phyloP scores from a whole-genome alignment of 1,140 invertebrate species.

The Apocrypta bakeri region DNA sequence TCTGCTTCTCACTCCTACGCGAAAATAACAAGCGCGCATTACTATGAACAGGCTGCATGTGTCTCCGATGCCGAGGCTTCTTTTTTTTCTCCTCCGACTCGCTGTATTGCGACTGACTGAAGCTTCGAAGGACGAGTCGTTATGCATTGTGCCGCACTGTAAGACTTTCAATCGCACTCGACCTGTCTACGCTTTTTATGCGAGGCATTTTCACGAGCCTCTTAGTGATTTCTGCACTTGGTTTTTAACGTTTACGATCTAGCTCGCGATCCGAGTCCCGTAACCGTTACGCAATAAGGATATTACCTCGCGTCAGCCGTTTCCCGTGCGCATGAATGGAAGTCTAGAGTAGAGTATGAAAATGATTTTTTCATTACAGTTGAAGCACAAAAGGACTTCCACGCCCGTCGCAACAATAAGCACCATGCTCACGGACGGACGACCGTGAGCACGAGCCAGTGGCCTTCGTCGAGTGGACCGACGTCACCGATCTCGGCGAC shows the following conservation, averaged over 20 bases:
- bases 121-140: neutral
- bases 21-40: slow-evolving; percentile 1
- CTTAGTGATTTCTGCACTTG: neutral
- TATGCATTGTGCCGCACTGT: neutral
- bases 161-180: neutral
- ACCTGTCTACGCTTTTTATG: neutral
- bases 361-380: slow-evolving; percentile 74
- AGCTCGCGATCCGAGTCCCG: too few species aligned
- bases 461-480: neutral
- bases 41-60: too few species aligned
- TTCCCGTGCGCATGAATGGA: neutral
- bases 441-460: neutral
- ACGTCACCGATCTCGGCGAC: slow-evolving; percentile 56
- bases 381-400: slow-evolving; percentile 91
- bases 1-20: neutral
- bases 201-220: too few species aligned
- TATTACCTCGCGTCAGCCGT: neutral
- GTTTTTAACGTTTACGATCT: neutral
- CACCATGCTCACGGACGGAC: slow-evolving; percentile 53
- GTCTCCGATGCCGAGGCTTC: neutral
- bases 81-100: neutral
- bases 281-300: neutral
- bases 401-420: slow-evolving; percentile 75
- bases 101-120: neutral
- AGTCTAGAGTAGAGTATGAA: neutral